Percentiles rank a stretch among this genome's conserved stretches.
phyloP scores from a whole-genome alignment of 2,113 vertebrate genomes.

The Corythaixoides concolor region DNA sequence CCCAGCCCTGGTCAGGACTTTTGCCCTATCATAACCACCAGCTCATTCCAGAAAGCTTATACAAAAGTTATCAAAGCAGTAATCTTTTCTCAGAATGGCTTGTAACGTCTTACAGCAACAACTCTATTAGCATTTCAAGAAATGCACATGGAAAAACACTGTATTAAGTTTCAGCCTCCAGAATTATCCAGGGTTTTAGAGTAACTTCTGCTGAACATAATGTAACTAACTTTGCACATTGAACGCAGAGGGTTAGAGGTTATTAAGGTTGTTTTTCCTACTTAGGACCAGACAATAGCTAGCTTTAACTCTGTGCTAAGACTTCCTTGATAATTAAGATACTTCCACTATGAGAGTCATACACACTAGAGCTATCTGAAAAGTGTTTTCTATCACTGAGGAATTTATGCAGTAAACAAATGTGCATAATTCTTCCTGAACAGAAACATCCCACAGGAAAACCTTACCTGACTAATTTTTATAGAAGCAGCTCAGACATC shows the following conservation, averaged over 20 bases:
- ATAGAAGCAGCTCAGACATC: background rate
- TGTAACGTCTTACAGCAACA: slow-evolving; percentile 62
- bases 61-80: slow-evolving; percentile 70
- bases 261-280: background rate
- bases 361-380: background rate
- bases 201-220: background rate
- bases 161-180: background rate
- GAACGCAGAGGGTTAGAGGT: background rate
- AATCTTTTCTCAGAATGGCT: slow-evolving; percentile 70
- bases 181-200: background rate
- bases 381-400: background rate
- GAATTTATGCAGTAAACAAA: background rate
- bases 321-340: background rate
- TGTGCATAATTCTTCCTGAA: background rate
- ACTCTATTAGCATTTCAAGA: slow-evolving; percentile 38
- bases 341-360: background rate
- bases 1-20: slow-evolving; percentile 48
- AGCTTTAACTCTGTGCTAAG: background rate
- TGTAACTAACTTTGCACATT: background rate
- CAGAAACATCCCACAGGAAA: background rate
- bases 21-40: slow-evolving; percentile 60
- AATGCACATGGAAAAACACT: background rate
- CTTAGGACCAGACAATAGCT: background rate
- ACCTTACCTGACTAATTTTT: background rate
- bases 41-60: slow-evolving; percentile 73